phyloP scores from a whole-genome alignment of 1,140 invertebrate species.

The Ylistrum balloti region DNA sequence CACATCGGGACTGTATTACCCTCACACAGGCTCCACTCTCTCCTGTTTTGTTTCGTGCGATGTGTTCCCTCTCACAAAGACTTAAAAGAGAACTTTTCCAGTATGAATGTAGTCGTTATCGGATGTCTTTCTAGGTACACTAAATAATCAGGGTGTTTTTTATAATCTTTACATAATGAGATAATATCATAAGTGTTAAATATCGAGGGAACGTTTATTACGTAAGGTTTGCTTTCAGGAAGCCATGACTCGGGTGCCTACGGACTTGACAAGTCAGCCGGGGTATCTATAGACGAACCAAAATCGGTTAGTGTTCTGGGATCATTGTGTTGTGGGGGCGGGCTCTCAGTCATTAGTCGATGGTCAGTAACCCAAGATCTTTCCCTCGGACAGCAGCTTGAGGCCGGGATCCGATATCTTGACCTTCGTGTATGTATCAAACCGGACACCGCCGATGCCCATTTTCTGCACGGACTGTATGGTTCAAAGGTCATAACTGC shows the following conservation, averaged over 20 bases:
- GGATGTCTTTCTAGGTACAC: too few relatives aligned
- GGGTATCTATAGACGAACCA: background rate
- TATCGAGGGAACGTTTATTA: too few relatives aligned
- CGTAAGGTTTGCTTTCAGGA: background rate
- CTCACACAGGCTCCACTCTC: too few relatives aligned
- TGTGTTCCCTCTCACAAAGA: too few relatives aligned
- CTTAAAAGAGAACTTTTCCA: too few relatives aligned
- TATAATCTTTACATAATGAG: too few relatives aligned
- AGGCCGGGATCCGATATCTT: constrained; percentile 90
- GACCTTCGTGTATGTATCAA: constrained; percentile 89
- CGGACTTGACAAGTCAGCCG: background rate
- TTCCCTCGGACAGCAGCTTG: constrained; percentile 87
- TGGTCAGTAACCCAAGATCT: constrained; percentile 90
- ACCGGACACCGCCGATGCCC: constrained; percentile 84
- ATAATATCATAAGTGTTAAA: too few relatives aligned
- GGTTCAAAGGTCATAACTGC: constrained; percentile 87
- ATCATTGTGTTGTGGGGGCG: constrained; percentile 43
- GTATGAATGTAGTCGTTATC: too few relatives aligned
- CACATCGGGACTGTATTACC: too few relatives aligned
- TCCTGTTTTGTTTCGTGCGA: too few relatives aligned
- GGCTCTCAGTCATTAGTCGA: constrained; percentile 78
- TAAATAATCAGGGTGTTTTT: too few relatives aligned
- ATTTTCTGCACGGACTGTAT: constrained; percentile 90
- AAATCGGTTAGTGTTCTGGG: background rate
- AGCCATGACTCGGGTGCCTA: constrained; percentile 22